phyloP scores from a whole-genome alignment of 2,797 vertebrate species.

The Poecilia picta region DNA sequence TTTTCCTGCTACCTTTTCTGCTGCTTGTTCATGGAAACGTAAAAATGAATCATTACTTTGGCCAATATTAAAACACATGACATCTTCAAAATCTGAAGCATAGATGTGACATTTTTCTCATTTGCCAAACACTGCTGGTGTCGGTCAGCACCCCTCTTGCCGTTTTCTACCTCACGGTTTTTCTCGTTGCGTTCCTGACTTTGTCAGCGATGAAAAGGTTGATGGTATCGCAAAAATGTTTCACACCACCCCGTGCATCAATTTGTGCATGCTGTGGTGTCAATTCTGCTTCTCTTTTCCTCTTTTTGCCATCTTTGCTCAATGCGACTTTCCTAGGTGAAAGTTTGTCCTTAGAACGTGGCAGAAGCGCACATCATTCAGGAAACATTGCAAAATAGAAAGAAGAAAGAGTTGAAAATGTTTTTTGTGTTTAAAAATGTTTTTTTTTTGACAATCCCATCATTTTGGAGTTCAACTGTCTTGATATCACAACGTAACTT shows the following conservation, averaged over 20 bases:
- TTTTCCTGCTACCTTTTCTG: neutral
- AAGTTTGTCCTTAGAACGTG: neutral
- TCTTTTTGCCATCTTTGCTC: neutral
- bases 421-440: neutral
- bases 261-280: neutral
- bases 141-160: neutral
- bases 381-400: neutral
- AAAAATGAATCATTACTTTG: neutral
- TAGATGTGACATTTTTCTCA: neutral
- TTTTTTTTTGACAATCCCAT: neutral
- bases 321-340: neutral
- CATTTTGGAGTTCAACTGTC: neutral
- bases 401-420: neutral
- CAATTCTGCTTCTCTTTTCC: neutral
- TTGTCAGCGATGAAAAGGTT: neutral
- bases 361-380: neutral
- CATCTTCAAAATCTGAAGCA: neutral
- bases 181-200: neutral
- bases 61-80: neutral
- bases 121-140: neutral
- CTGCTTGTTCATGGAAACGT: neutral
- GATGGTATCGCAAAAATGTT: neutral
- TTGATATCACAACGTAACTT: neutral
- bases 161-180: neutral
- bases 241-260: neutral